A percentile compares a stretch with the other conserved stretches of the same genome.
phyloP scores from a whole-genome alignment of 2,888 invertebrate species.

The Acanthosepion lycidas region DNA sequence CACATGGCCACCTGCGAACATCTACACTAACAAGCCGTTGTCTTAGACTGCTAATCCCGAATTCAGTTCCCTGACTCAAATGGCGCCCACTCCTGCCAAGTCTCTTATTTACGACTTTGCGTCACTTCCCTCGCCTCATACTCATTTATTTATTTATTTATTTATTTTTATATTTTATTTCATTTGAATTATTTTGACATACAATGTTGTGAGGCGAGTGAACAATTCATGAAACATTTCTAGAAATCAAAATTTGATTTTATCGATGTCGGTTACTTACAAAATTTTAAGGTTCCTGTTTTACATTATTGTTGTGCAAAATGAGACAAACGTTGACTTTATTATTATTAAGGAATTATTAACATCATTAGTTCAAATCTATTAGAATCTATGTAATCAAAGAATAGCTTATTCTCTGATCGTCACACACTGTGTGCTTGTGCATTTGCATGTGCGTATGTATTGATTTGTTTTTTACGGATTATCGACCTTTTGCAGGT shows the following conservation, averaged over 20 bases:
- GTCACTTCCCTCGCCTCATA: not conserved
- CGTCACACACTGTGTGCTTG: too few species aligned
- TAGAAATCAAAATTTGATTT: not conserved
- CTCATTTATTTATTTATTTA: not conserved
- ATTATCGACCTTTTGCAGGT: too few species aligned
- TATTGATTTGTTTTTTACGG: too few species aligned
- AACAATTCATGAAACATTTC: not conserved
- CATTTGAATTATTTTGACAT: not conserved
- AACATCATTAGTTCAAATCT: too few species aligned
- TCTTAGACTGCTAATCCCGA: not conserved
- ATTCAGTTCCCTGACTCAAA: not conserved
- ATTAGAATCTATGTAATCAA: too few species aligned
- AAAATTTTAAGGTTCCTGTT: not conserved
- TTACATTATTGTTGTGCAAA: not conserved
- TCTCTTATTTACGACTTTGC: too few species aligned
- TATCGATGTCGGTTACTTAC: not conserved
- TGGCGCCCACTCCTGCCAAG: not conserved
- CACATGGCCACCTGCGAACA: not conserved
- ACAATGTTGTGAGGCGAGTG: not conserved
- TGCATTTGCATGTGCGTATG: too few species aligned
- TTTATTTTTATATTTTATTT: not conserved
- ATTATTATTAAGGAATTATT: too few species aligned
- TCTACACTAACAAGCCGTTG: not conserved
- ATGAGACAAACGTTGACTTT: not conserved
- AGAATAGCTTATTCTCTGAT: too few species aligned